A percentile compares a stretch with the other conserved stretches of the same genome.
Evolutionary conservation across 2,888 invertebrate species (phyloP).

Genomic region (Julus scanicus): DNA sequence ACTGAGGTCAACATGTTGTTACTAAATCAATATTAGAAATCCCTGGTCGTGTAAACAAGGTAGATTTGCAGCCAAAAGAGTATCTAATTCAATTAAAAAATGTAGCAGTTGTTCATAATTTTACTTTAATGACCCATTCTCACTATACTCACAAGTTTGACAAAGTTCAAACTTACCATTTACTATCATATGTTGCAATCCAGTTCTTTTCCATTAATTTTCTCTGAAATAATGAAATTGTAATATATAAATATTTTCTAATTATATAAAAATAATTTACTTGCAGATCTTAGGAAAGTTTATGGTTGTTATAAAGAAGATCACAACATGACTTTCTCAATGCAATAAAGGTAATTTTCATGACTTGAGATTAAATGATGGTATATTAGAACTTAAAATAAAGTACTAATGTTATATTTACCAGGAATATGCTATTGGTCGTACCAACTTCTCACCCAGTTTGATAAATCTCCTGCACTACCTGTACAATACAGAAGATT

Average conservation of each 20-base stretch:
- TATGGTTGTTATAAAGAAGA: constrained; percentile 77
- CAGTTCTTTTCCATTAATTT: background rate
- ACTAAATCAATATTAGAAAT: constrained; percentile 85
- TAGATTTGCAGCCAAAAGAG: constrained; percentile 53
- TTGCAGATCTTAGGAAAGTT: constrained; percentile 74
- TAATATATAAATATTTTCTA: background rate
- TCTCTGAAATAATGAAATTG: constrained; percentile 51
- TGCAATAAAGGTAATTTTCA: constrained; percentile 78
- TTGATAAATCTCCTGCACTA: constrained; percentile 74
- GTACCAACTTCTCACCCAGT: constrained; percentile 60
- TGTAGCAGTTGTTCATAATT: constrained; percentile 21
- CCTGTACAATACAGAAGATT: constrained; percentile 84
- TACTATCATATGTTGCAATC: background rate
- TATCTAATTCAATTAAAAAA: constrained; percentile 56
- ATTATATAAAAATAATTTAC: too few relatives aligned
- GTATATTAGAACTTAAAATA: background rate
- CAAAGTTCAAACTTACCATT: too few relatives aligned
- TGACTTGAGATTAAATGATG: background rate
- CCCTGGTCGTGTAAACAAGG: constrained; percentile 65
- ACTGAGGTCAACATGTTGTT: constrained; percentile 87
- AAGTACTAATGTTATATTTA: constrained; percentile 51
- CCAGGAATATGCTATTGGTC: constrained; percentile 64
- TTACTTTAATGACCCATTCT: too few relatives aligned
- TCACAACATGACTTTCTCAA: constrained; percentile 86
- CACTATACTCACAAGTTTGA: too few relatives aligned